Evolutionary conservation across 2,888 invertebrate genomes (phyloP), one percentile per base, ranked within the genome.

Genomic region (Lithophane socia): DNA sequence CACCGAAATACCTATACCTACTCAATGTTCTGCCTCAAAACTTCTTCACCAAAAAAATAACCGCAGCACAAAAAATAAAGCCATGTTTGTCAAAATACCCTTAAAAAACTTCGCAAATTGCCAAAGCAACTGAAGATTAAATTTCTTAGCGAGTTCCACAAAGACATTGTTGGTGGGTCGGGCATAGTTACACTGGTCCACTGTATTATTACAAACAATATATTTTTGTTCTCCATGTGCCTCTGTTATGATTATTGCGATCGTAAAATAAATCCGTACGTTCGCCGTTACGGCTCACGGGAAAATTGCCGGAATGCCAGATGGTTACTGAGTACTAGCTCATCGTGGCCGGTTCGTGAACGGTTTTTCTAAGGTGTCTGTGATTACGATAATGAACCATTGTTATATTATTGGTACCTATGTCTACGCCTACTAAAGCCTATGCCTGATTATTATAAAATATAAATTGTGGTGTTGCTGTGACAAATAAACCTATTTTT

Each of bases 221-320:
- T 84, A 76, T 86, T 77, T 79, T 75, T 80, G 84, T 76, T 79
- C 73, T 71, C 52, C 77, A 73, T 75, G 77, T 75, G 72, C 67
- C 75, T 79, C 77, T 74, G 80, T 89, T 89, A 88, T 85, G 88
- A 87, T 86, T 86, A 87, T 89, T 85, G 78, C 85, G 71, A 81
- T 85, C 88, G 80, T 88, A 89, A 88, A 88, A 86, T 82, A 89
- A 86, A 89, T 85, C 83, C 74, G 71, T 74, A 74, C 76, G 82
- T 77, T 69, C 24, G 61, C 69, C 54, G 75, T 84, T 79, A 88
- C 74, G 83, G 72, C 60, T 58, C 65, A 72, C 71, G 76, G 84
- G 70, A 79, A 88, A 88, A 86, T 87, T 88, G 86, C 88, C 66
- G 66, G 68, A 87, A 86, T 80, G 82, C 88, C 87, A 73, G 73